Evolutionary conservation across 2,113 vertebrate genomes (phyloP).

Genomic region (Gasterosteus nipponicus): DNA sequence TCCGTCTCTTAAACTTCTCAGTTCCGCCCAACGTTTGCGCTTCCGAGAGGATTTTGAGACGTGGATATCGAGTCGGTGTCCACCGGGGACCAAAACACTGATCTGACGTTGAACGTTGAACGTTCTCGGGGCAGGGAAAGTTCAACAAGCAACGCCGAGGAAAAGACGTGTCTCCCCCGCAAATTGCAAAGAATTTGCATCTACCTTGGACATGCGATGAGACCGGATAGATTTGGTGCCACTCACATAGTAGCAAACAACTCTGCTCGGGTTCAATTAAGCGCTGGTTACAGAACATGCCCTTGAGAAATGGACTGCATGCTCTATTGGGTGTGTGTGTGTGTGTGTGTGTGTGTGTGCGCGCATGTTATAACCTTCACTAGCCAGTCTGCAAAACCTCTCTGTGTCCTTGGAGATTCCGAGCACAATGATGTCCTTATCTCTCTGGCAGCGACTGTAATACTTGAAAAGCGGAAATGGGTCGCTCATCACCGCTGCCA

Average conservation of each 20-base stretch:
- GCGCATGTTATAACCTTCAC: conserved; percentile 69
- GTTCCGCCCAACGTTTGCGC: no score
- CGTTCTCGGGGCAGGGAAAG: conserved; percentile 7
- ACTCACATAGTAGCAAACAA: conserved; percentile 66
- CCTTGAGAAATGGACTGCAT: conserved; percentile 74
- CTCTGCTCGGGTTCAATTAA: conserved; percentile 68
- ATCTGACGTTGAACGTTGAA: conserved; percentile 26
- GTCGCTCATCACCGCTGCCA: conserved; percentile 75
- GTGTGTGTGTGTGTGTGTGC: background rate
- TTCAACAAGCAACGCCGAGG: conserved; percentile 9
- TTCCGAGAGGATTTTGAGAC: no score
- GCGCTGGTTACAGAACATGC: conserved; percentile 67
- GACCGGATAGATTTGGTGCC: conserved; percentile 45
- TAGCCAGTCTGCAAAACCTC: conserved; percentile 72
- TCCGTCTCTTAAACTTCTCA: no score
- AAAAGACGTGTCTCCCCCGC: background rate
- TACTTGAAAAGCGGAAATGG: conserved; percentile 76
- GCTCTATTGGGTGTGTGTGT: conserved; percentile 56
- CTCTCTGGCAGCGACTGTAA: conserved; percentile 81
- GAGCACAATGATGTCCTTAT: conserved; percentile 78
- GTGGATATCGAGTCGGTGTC: no score
- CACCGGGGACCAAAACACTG: conserved; percentile 22
- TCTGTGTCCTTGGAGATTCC: conserved; percentile 75
- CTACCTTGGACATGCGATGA: conserved; percentile 41
- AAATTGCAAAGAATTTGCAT: conserved; percentile 38